Conservation (phyloP, 2,888 invertebrate species). For the Lomographa bimaculata region DNA sequence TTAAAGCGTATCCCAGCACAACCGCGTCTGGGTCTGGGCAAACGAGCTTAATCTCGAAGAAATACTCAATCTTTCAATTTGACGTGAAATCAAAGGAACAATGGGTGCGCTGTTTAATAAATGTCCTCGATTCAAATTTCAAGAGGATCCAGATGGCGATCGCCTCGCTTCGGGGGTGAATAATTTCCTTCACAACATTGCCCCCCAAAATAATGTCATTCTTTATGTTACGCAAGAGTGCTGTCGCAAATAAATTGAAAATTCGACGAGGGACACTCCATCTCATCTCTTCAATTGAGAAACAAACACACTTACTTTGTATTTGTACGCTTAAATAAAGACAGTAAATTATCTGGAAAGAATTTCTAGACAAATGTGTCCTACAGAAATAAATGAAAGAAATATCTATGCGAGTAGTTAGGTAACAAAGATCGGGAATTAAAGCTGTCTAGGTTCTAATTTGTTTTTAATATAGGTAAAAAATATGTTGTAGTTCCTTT, state of each 20-base stretch:
- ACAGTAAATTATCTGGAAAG: slow-evolving; percentile 2
- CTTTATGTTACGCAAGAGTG: slow-evolving; percentile 46
- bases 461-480: too few relatives aligned
- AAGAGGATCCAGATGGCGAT: slow-evolving; percentile 63
- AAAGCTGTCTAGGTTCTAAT: too few relatives aligned
- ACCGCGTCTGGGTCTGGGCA: slow-evolving; percentile 24
- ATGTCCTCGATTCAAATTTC: slow-evolving; percentile 61
- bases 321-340: slow-evolving; percentile 16
- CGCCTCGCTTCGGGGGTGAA: slow-evolving; percentile 51
- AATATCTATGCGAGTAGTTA: too few relatives aligned
- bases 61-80: slow-evolving; percentile 44
- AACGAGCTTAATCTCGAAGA: slow-evolving; percentile 34
- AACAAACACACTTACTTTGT: slow-evolving; percentile 43
- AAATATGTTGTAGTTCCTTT: too few relatives aligned
- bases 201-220: slow-evolving; percentile 49
- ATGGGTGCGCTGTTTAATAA: slow-evolving; percentile 59
- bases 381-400: slow-evolving; percentile 6
- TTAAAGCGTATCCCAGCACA: slow-evolving; percentile 22
- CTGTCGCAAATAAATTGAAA: slow-evolving; percentile 56
- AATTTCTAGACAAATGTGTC: slow-evolving; percentile 1
- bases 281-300: slow-evolving; percentile 31
- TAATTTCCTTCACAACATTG: slow-evolving; percentile 63
- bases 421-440: too few relatives aligned
- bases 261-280: slow-evolving; percentile 27
- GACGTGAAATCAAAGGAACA: slow-evolving; percentile 53